A percentile compares a stretch with the other conserved stretches of the same genome.
These are phyloP conservation scores for Callospermophilus lateralis DNA, from an alignment of 2,113 vertebrate genomes.

Conservation along the genomic window DNA sequence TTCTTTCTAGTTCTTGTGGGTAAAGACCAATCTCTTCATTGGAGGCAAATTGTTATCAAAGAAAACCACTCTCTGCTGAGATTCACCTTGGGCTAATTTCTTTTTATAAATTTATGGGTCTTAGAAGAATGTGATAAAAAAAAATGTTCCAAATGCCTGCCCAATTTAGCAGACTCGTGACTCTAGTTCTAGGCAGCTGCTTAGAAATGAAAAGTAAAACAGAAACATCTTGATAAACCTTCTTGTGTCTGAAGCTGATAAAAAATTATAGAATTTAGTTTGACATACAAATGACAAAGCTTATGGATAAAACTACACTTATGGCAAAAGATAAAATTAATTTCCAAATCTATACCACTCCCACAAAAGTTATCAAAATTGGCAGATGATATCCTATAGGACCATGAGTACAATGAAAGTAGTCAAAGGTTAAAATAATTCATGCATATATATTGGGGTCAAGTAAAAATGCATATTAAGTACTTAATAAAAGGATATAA, in stretches of 20 bases:
- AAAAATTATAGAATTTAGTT: constrained; percentile 56
- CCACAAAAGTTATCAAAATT: neutral
- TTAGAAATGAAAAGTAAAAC: constrained; percentile 66
- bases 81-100: constrained; percentile 58
- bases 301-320: constrained; percentile 36
- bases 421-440: constrained; percentile 50
- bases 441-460: neutral
- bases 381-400: neutral
- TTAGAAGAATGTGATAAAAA: constrained; percentile 47
- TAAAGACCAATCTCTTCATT: constrained; percentile 2
- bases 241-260: constrained; percentile 47
- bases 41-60: constrained; percentile 52
- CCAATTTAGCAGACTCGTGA: constrained; percentile 65
- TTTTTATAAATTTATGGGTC: constrained; percentile 66
- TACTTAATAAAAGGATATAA: neutral
- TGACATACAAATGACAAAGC: constrained; percentile 47
- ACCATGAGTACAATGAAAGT: neutral
- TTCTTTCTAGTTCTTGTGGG: constrained; percentile 56
- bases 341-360: constrained; percentile 19
- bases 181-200: constrained; percentile 66
- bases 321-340: constrained; percentile 56
- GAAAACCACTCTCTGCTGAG: constrained; percentile 62
- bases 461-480: neutral
- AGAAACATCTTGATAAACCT: constrained; percentile 71
- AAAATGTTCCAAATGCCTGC: constrained; percentile 58